Evolutionary conservation across 2,113 vertebrate species (phyloP).

Genomic region (Calidris pygmaea): DNA sequence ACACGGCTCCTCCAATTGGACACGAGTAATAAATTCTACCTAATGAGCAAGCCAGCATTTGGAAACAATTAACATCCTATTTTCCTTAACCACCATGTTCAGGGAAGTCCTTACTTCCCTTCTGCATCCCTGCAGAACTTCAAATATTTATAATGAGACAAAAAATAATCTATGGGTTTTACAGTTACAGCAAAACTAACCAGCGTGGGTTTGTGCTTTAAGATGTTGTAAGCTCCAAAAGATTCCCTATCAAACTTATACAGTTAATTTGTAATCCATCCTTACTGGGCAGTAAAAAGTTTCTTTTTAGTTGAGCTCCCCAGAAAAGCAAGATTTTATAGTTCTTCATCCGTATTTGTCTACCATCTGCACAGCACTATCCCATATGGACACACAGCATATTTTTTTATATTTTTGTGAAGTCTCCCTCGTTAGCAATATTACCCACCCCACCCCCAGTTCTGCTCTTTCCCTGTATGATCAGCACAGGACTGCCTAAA

Average conservation of each 20-base stretch:
- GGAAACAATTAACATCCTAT: not conserved
- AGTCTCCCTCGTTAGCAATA: not conserved
- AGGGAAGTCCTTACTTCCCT: not conserved
- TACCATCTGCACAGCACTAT: not conserved
- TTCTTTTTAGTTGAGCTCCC: not conserved
- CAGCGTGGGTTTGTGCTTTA: not conserved
- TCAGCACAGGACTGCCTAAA: not conserved
- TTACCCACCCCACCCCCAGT: not conserved
- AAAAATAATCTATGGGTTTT: not conserved
- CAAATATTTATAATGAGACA: not conserved
- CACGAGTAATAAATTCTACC: not conserved
- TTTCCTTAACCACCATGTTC: not conserved
- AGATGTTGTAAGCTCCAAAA: not conserved
- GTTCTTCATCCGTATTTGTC: not conserved
- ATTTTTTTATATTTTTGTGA: not conserved
- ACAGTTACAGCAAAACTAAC: not conserved
- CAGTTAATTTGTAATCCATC: not conserved
- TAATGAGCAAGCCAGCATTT: not conserved
- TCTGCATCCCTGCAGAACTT: not conserved
- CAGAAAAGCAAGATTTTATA: not conserved
- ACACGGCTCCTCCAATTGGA: not conserved
- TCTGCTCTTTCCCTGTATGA: not conserved
- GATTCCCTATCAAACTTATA: not conserved
- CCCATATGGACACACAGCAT: not conserved
- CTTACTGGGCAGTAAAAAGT: not conserved